Evolutionary conservation across 2,888 invertebrate genomes (phyloP).

Genomic region (Iselma pallidipennis): DNA sequence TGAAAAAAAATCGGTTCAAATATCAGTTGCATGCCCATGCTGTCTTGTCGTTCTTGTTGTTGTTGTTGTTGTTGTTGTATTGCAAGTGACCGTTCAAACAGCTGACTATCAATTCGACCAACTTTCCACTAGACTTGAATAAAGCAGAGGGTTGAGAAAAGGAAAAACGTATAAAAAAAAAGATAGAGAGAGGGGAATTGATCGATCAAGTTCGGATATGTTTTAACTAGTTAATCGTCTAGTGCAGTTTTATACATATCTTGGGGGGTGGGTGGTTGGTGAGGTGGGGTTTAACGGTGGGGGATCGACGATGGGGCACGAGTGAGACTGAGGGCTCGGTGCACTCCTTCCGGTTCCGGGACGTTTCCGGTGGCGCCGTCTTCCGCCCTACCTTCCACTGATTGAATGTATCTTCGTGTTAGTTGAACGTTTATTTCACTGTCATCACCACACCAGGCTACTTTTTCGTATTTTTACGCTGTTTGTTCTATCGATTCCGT

Average conservation of each 20-base stretch:
- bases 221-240: conserved; percentile 17
- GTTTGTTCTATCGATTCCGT: conserved; percentile 32
- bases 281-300: not conserved
- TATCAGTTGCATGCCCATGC: not conserved
- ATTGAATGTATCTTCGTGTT: conserved; percentile 51
- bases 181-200: too few relatives aligned
- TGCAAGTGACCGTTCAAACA: too few relatives aligned
- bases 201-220: too few relatives aligned
- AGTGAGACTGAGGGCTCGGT: conserved; percentile 22
- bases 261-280: conserved; percentile 8
- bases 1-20: not conserved
- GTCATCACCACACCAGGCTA: conserved; percentile 40
- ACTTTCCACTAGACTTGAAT: too few relatives aligned
- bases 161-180: too few relatives aligned
- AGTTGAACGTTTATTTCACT: conserved; percentile 46
- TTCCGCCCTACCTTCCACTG: conserved; percentile 46
- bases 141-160: not conserved
- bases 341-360: conserved; percentile 49
- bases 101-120: too few relatives aligned
- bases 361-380: conserved; percentile 48
- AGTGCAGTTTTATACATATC: conserved; percentile 30
- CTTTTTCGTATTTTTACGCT: conserved; percentile 32
- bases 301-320: conserved; percentile 13
- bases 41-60: too few relatives aligned
- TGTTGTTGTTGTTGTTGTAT: too few relatives aligned